Conservation (phyloP, 2,888 invertebrate genomes). For the Schrankia costaestrigalis region DNA sequence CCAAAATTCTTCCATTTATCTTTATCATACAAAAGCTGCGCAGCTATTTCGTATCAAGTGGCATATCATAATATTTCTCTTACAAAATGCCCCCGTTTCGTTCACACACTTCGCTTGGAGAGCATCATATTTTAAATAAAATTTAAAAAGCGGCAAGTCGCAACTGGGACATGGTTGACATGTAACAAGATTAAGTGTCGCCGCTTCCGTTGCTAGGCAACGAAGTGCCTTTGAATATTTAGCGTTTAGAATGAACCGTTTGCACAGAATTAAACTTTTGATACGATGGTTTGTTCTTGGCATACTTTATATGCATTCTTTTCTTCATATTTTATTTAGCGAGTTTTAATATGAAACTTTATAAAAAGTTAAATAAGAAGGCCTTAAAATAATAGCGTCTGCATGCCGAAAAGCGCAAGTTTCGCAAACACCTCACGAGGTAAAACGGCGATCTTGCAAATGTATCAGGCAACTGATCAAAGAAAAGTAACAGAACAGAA, state of each 20-base stretch:
- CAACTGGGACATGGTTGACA: conserved; percentile 21
- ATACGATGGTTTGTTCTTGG: too few relatives aligned
- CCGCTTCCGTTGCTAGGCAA: conserved; percentile 18
- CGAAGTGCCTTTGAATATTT: conserved; percentile 28
- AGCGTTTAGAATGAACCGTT: conserved; percentile 13
- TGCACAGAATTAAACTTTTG: conserved; percentile 22
- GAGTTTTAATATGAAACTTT: too few relatives aligned
- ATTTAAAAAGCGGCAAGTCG: conserved; percentile 17
- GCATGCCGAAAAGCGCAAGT: too few relatives aligned
- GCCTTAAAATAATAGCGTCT: too few relatives aligned
- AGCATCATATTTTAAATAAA: conserved; percentile 13
- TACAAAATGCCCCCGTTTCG: conserved; percentile 1
- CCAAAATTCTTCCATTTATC: background rate
- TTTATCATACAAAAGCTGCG: background rate
- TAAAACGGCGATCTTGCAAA: too few relatives aligned
- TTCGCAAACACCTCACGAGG: too few relatives aligned
- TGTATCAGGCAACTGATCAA: too few relatives aligned
- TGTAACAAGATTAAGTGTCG: conserved; percentile 30
- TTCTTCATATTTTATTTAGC: too few relatives aligned
- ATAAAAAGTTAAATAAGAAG: too few relatives aligned
- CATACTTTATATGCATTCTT: too few relatives aligned
- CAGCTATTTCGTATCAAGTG: background rate
- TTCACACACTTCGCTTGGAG: background rate
- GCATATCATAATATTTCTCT: conserved; percentile 3
- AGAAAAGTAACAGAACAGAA: too few relatives aligned